Evolutionary conservation across 2,888 invertebrate species (phyloP), one percentile per base, ranked within the genome.

Genomic region (Cheilosia urbana): DNA sequence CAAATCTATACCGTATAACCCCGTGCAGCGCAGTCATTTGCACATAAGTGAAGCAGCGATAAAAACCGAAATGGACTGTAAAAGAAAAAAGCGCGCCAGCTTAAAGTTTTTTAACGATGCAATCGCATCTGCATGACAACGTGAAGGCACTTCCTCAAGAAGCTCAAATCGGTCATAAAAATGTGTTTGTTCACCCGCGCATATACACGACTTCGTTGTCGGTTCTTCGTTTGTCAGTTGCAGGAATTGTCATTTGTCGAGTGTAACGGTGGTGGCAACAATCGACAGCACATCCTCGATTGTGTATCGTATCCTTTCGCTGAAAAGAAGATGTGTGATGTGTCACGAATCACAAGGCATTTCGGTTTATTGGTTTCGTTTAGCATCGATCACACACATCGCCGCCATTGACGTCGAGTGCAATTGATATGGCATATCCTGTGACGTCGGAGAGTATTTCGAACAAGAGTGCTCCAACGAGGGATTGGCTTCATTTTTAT

Each of bases 281-380:
- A 42, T 45, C 24, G 51, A 53, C 68, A 40, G 53, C 37, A 69
- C 34, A 62, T 71, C 45, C 53, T 60, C 47, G 21, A 30, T 24
- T 27, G 6, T 7, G 27, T 1, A 27, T 27, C 13, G 11, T 60
- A 75, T 81, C 63, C 76, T 58, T 65, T 51, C 34, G 45, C 66
- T 21, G 2, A 47, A 21, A 27, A n/a, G 19, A 47, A 24, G 19
- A 47, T 66, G 57, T 76, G 63, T 76, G 19, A 47, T 66, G 57
- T 76, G 63, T 76, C 42, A 45, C 72, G 19, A 17, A 42, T 66
- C 58, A 65, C 42, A 42, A 79, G 69, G 69, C 79, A 60, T 65
- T 75, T 58, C 47, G 13, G 72, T 81, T 81, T 85, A 85, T 85
- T 85, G 81, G 85, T 85, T 85, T 85, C 81, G 81, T 85, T 81